These are phyloP conservation scores for Orthochromis indermauri DNA, from an alignment of 2,113 vertebrate genomes.

Conservation along the genomic window DNA sequence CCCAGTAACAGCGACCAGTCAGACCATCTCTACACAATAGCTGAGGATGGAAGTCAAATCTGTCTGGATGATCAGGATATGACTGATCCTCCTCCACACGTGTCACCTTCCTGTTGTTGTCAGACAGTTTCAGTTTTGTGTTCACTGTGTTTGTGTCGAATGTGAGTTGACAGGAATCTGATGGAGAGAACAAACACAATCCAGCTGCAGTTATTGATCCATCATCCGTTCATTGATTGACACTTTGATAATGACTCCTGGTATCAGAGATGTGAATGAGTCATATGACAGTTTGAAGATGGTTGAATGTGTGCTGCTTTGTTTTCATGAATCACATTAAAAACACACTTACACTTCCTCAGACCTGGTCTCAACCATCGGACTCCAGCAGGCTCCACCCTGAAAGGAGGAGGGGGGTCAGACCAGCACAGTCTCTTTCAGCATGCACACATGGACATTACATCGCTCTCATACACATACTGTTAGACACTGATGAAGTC, in stretches of 20 bases:
- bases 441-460: accelerated
- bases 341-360: too few relatives aligned
- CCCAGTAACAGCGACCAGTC: background rate
- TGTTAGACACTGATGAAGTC: background rate
- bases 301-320: too few relatives aligned
- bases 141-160: background rate
- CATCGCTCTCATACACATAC: accelerated
- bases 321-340: too few relatives aligned
- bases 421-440: background rate
- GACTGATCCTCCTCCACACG: background rate
- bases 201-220: background rate
- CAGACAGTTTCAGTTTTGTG: background rate
- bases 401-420: background rate
- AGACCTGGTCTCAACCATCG: too few relatives aligned
- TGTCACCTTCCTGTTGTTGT: background rate
- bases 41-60: background rate
- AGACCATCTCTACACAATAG: background rate
- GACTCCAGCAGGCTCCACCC: too few relatives aligned
- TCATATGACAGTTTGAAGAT: background rate
- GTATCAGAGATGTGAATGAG: background rate
- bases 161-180: background rate
- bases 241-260: background rate
- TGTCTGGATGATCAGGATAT: background rate
- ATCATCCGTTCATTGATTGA: background rate
- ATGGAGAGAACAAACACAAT: background rate